Percentiles rank a stretch among this genome's conserved stretches.
phyloP scores from a whole-genome alignment of 2,113 vertebrate species.

The Scomber japonicus region DNA sequence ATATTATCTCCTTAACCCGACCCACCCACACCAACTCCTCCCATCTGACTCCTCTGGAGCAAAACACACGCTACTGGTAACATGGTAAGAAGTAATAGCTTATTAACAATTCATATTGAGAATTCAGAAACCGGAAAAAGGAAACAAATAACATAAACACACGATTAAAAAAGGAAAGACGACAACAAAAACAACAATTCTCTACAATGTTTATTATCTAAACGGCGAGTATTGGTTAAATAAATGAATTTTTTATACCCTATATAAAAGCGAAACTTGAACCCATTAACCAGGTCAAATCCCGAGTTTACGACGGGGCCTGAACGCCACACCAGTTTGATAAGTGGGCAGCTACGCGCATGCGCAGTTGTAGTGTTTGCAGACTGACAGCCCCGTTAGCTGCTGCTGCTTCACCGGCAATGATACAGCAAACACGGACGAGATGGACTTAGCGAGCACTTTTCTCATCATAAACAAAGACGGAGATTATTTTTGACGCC shows the following conservation, averaged over 20 bases:
- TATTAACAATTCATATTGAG: too few relatives aligned
- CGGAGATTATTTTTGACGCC: constrained; percentile 39
- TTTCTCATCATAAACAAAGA: constrained; percentile 43
- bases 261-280: too few relatives aligned
- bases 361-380: constrained; percentile 68
- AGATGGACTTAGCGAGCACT: constrained; percentile 61
- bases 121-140: too few relatives aligned
- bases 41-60: too few relatives aligned
- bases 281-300: not conserved
- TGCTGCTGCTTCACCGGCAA: constrained; percentile 72
- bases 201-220: too few relatives aligned
- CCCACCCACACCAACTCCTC: too few relatives aligned
- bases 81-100: too few relatives aligned
- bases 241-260: not conserved
- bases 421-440: constrained; percentile 84
- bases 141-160: too few relatives aligned
- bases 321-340: constrained; percentile 6
- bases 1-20: too few relatives aligned
- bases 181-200: too few relatives aligned
- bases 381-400: constrained; percentile 72
- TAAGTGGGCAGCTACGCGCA: constrained; percentile 36
- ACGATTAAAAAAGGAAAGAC: too few relatives aligned
- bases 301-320: not conserved
- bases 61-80: too few relatives aligned
- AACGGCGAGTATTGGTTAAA: not conserved